Evolutionary conservation across 2,797 vertebrate species (phyloP).

Genomic region (Botia almorhae): DNA sequence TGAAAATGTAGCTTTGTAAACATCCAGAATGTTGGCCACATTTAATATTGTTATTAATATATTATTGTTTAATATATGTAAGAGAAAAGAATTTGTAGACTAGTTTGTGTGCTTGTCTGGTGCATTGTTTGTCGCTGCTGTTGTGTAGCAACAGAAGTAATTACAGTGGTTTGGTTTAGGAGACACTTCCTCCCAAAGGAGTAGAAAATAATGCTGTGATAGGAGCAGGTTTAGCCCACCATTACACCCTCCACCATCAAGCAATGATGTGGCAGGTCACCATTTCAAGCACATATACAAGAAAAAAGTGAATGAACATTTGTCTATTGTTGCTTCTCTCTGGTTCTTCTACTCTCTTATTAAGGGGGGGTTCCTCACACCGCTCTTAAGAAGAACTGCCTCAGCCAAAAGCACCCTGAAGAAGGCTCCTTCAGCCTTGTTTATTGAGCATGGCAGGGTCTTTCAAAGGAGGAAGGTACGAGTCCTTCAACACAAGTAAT

Average conservation of each 20-base stretch:
- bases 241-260: background rate
- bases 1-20: too few relatives aligned
- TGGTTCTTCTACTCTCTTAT: background rate
- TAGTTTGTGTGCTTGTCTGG: background rate
- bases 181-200: slow-evolving; percentile 45
- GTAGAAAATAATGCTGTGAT: slow-evolving; percentile 29
- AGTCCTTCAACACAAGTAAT: background rate
- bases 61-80: too few relatives aligned
- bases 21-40: too few relatives aligned
- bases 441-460: slow-evolving; percentile 74
- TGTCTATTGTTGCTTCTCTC: too few relatives aligned
- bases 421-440: slow-evolving; percentile 70
- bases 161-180: slow-evolving; percentile 42
- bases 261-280: background rate
- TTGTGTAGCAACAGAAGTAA: slow-evolving; percentile 27
- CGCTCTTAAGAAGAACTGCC: slow-evolving; percentile 78
- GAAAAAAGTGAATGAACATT: too few relatives aligned
- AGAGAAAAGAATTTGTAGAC: background rate
- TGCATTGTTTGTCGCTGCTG: slow-evolving; percentile 2
- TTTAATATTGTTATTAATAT: background rate
- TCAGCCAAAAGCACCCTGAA: slow-evolving; percentile 78
- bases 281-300: too few relatives aligned
- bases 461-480: slow-evolving; percentile 80
- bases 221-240: background rate
- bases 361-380: slow-evolving; percentile 77